Evolutionary conservation across 2,888 invertebrate genomes (phyloP), one percentile per base, ranked within the genome.

Genomic region (Argyresthia goedartella): DNA sequence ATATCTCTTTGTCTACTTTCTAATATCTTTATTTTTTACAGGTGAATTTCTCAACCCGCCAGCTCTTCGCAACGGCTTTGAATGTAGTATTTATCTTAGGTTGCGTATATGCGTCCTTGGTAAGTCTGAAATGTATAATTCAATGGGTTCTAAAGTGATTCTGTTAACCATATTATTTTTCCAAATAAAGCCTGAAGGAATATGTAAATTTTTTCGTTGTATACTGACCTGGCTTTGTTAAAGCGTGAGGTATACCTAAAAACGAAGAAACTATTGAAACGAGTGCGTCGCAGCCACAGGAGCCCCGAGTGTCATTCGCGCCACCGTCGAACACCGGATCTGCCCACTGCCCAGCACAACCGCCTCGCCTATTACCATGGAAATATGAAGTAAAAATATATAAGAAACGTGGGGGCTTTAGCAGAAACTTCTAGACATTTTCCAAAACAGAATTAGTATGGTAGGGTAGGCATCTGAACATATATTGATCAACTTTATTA

Each of bases 81-180:
- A 67, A 67, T 67, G 58, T 66, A 62, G 55, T 58, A 59, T 64
- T 67, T 71, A 67, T 64, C 71, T 73, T 77, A 74, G 68, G 68
- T 80, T 73, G 57, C 65, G 63, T 61, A 25, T 25, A 67, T 59
- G 59, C 70, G 56, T 59, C 67, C 60, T 71, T 79, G 86, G 86
- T 86, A 86, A 86, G 86, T 86, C 81, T 71, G 80, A 81, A 78
- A 81, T 80, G 81, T 77, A 80, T 79, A 81, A 76, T 65, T 71
- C 74, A 70, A 73, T 67, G 73, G 81, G 81, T 76, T 75, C 69
- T 61, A 69, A 69, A 74, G 67, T 62, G 64, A 60, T 67, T 67
- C 61, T 81, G 81, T 81, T 80, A 79, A 73, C 33, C 16, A 69
- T 70, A 68, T 76, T 76, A n/a, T 46, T 76, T 69, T 76, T 73